Evolutionary conservation across 2,888 invertebrate species (phyloP), one percentile per base, ranked within the genome.

Genomic region (Drosophila pegasa): DNA sequence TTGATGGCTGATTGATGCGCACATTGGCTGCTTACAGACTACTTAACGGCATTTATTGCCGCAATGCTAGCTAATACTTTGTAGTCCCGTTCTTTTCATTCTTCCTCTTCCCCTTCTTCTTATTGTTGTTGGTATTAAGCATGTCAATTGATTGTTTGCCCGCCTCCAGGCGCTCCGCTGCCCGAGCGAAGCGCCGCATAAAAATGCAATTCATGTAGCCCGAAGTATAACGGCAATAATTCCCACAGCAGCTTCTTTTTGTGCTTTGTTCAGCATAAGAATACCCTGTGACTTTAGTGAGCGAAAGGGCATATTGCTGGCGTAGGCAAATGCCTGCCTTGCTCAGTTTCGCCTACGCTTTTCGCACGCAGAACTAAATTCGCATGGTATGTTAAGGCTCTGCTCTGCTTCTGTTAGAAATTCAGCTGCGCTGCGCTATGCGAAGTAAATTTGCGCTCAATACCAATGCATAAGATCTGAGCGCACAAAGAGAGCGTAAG

Each of bases 131-230:
- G 22, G 35, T 33, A 61, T 64, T 64, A 52, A 52, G 35, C n/a
- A 47, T 54, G 65, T 48, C 65, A 63, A 63, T 66, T 66, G 66
- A 64, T 51, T 66, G 64, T 55, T 50, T 38, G 41, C 33, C 27
- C 25, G n/a, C 57, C 31, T 60, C 16, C 40, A 58, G 47, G 27
- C 59, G 37, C 25, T 41, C 45, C 18, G 45, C 37, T 56, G 47
- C 10, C 18, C 37, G 8, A 31, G 55, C 51, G 45, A 31, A 48
- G 45, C 29, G 35, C 41, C 50, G 27, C 52, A 59, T 60, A 62
- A 68, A 72, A 71, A 41, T 72, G 66, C 71, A 66, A 66, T 72
- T 63, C 50, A 60, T 60, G 64, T 33, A 14, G 25, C 20, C 48
- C 7, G 14, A 50, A 37, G 40, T 22, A 52, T 35, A 64, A 47